Percentiles rank a stretch among this genome's conserved stretches.
Conservation (phyloP, 2,797 vertebrate species). For the Acanthis flammea region DNA sequence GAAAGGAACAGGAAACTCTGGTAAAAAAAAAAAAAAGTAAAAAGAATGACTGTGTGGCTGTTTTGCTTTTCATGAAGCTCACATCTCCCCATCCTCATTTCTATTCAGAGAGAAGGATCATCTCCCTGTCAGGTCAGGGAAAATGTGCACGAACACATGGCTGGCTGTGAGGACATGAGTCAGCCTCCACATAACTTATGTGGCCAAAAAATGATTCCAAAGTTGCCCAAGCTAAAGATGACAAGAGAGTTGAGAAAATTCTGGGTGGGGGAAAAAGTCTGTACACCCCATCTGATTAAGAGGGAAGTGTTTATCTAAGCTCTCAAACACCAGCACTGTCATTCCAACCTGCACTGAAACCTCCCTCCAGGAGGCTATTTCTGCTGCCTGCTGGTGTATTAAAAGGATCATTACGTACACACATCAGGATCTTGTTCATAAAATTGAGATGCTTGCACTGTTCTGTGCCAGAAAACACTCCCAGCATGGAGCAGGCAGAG, state of each 20-base stretch:
- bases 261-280: neutral
- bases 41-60: neutral
- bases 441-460: slow-evolving; percentile 40
- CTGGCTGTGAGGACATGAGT: slow-evolving; percentile 9
- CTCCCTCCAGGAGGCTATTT: slow-evolving; percentile 28
- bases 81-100: neutral
- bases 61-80: neutral
- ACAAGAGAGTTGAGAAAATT: neutral
- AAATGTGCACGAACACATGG: neutral
- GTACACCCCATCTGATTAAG: neutral
- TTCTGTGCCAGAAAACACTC: slow-evolving; percentile 28
- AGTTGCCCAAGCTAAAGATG: neutral
- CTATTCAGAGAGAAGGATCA: slow-evolving; percentile 16
- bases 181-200: neutral
- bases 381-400: slow-evolving; percentile 42
- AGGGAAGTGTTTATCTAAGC: neutral
- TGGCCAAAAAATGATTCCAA: neutral
- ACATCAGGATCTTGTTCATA: slow-evolving; percentile 58
- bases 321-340: neutral
- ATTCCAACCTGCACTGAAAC: neutral
- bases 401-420: slow-evolving; percentile 59
- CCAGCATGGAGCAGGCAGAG: neutral
- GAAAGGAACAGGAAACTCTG: neutral
- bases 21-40: neutral
- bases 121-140: neutral